phyloP scores from a whole-genome alignment of 1,140 invertebrate genomes.

The Gonioctena quinquepunctata region DNA sequence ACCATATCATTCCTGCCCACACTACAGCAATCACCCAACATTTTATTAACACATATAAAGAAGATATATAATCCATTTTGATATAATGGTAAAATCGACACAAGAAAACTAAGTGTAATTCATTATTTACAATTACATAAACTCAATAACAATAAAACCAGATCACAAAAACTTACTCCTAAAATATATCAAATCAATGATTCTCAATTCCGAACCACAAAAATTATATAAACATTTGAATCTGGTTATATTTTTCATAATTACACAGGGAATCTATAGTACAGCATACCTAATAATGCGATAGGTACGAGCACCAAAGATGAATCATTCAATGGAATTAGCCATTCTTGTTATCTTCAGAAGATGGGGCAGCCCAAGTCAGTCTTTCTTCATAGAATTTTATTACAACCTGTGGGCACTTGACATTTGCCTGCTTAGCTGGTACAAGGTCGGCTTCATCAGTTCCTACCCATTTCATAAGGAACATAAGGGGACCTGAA shows the following conservation, averaged over 20 bases:
- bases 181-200: not conserved
- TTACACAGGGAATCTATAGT: not conserved
- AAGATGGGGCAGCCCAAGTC: conserved; percentile 67
- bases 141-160: no score
- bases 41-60: no score
- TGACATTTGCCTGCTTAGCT: conserved; percentile 85
- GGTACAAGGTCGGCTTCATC: conserved; percentile 94
- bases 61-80: no score
- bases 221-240: not conserved
- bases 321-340: not conserved
- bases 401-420: conserved; percentile 93
- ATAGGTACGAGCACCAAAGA: not conserved
- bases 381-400: conserved; percentile 93
- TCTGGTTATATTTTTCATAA: not conserved
- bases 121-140: no score
- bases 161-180: not conserved
- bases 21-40: no score
- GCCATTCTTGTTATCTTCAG: conserved; percentile 11
- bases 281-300: not conserved
- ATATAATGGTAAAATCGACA: no score
- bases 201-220: not conserved
- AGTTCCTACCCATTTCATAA: conserved; percentile 94
- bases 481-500: conserved; percentile 74
- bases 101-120: no score
- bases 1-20: no score